phyloP scores from a whole-genome alignment of 2,888 invertebrate species.

The Apomyelois bistriatella region DNA sequence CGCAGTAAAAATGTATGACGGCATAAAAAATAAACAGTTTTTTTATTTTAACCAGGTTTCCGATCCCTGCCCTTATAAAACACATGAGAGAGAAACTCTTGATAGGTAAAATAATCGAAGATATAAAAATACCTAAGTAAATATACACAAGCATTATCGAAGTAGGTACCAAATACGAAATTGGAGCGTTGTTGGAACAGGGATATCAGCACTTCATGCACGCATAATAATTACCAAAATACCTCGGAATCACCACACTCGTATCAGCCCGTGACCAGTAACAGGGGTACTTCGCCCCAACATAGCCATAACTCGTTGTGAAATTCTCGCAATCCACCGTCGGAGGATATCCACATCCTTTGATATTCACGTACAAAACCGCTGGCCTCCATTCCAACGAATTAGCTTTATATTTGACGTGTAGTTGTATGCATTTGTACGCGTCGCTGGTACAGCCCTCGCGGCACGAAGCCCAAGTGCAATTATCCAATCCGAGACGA shows the following conservation, averaged over 20 bases:
- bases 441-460: conserved; percentile 91
- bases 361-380: conserved; percentile 87
- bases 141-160: no score
- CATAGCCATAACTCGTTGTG: conserved; percentile 84
- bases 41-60: no score
- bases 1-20: no score
- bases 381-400: conserved; percentile 78
- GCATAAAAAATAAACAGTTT: no score
- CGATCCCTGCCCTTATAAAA: no score
- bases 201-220: no score
- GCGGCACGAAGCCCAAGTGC: conserved; percentile 89
- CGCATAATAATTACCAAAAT: no score
- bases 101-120: no score
- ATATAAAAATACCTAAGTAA: no score
- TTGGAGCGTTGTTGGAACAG: no score
- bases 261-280: conserved; percentile 88
- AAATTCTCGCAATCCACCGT: conserved; percentile 87
- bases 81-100: no score
- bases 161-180: no score
- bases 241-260: conserved; percentile 88
- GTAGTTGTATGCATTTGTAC: conserved; percentile 84
- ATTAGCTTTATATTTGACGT: conserved; percentile 81
- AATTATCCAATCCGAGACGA: conserved; percentile 86
- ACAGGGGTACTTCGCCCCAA: conserved; percentile 83
- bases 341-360: conserved; percentile 91